Evolutionary conservation across 2,113 vertebrate species (phyloP).

Genomic region (Menura novaehollandiae): DNA sequence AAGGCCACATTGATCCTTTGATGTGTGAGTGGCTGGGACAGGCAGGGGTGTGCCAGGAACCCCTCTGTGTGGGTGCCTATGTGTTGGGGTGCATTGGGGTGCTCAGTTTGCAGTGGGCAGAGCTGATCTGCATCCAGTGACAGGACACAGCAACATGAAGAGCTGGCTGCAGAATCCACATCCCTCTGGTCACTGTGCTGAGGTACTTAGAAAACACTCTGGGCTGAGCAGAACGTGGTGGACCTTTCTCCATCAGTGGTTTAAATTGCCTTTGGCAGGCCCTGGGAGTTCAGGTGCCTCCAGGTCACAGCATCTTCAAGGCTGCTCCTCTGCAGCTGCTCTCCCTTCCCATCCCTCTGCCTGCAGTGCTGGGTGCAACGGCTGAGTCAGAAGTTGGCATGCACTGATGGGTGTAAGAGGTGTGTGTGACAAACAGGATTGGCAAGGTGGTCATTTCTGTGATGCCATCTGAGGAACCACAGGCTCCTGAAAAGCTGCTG

Average conservation of each 20-base stretch:
- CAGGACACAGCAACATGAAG: not conserved
- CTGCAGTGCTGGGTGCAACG: not conserved
- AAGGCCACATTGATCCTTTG: not conserved
- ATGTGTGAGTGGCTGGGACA: not conserved
- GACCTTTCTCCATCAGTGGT: not conserved
- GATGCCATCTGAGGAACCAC: not conserved
- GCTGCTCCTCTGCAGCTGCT: not conserved
- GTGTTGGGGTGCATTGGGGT: not conserved
- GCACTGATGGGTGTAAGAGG: not conserved
- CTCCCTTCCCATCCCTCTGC: not conserved
- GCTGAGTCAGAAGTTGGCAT: not conserved
- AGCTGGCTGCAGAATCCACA: not conserved
- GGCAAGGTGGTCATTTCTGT: not conserved
- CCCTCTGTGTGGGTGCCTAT: not conserved
- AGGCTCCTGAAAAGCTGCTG: not conserved
- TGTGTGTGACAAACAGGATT: not conserved
- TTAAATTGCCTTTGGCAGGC: not conserved
- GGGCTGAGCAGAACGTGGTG: not conserved
- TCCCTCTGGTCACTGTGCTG: not conserved
- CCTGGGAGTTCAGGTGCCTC: not conserved
- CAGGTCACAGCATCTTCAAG: not conserved
- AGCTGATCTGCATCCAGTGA: not conserved
- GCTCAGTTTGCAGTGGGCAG: not conserved
- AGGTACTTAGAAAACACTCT: not conserved
- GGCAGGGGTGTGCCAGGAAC: not conserved